Percentiles rank a stretch among this genome's conserved stretches.
phyloP scores from a whole-genome alignment of 1,140 invertebrate genomes.

The Drosophila sucinea region DNA sequence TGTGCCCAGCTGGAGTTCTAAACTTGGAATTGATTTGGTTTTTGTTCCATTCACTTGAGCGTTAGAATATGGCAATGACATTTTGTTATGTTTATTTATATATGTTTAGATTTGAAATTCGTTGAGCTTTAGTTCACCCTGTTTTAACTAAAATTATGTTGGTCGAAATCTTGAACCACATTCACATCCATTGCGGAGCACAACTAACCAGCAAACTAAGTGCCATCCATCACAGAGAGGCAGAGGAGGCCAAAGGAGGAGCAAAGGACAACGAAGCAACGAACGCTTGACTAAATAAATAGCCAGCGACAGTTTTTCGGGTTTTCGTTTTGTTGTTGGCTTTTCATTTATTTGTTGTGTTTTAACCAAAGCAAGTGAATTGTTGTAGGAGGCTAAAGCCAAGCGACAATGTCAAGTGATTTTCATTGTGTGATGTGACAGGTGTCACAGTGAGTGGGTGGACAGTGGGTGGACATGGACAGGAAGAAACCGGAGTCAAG shows the following conservation, averaged over 20 bases:
- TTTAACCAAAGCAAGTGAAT: constrained; percentile 29
- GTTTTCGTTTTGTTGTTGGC: not conserved
- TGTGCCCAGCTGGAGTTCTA: not conserved
- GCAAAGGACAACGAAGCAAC: constrained; percentile 39
- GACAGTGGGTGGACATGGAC: constrained; percentile 37
- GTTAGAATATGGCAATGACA: too few relatives aligned
- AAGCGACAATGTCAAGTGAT: constrained; percentile 75
- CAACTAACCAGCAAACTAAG: constrained; percentile 27
- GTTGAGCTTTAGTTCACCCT: constrained; percentile 18
- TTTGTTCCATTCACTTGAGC: too few relatives aligned
- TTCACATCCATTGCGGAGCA: constrained; percentile 24
- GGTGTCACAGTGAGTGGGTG: constrained; percentile 66
- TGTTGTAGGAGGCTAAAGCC: constrained; percentile 41
- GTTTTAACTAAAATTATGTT: constrained; percentile 15
- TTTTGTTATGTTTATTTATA: too few relatives aligned
- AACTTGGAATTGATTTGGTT: not conserved
- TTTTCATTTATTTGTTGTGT: constrained; percentile 15
- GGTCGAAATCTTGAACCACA: constrained; percentile 20
- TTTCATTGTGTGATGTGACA: constrained; percentile 80
- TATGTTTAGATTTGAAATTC: too few relatives aligned
- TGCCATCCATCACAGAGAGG: constrained; percentile 45
- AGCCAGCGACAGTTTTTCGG: constrained; percentile 44
- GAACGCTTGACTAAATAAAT: constrained; percentile 63
- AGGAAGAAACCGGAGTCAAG: constrained; percentile 42
- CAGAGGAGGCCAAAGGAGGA: constrained; percentile 42